Percentiles rank a stretch among this genome's conserved stretches.
Evolutionary conservation across 2,797 vertebrate species (phyloP).

Genomic region (Hemitrygon akajei): DNA sequence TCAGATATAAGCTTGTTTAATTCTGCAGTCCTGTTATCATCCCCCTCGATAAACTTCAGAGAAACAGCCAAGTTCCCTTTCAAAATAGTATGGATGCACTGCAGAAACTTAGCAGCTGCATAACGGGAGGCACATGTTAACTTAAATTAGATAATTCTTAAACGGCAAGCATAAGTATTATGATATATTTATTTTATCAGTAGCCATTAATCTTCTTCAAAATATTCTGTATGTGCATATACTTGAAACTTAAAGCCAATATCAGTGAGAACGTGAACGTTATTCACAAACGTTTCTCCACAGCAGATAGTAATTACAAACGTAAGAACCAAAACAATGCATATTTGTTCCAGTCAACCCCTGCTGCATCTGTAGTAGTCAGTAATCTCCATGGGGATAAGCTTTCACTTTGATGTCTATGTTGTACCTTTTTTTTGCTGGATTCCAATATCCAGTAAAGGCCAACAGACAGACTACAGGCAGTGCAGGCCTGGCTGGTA

Average conservation of each 20-base stretch:
- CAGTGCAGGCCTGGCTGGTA: constrained; percentile 63
- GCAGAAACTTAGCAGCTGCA: constrained; percentile 29
- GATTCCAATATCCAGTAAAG: constrained; percentile 37
- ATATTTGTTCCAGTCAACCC: constrained; percentile 38
- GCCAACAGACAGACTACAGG: constrained; percentile 44
- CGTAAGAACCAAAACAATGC: constrained; percentile 35
- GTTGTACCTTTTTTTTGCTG: constrained; percentile 51
- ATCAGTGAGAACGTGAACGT: constrained; percentile 13
- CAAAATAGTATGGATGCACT: neutral
- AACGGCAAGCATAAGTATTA: constrained; percentile 18
- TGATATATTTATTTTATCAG: constrained; percentile 25
- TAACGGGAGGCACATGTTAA: constrained; percentile 27
- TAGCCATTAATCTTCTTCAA: constrained; percentile 5
- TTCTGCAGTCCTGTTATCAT: neutral
- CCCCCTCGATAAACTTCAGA: constrained; percentile 21
- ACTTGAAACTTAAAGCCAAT: neutral
- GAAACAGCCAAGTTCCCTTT: neutral
- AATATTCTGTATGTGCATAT: neutral
- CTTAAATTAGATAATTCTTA: constrained; percentile 29
- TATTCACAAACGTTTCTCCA: constrained; percentile 22
- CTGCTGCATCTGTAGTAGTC: constrained; percentile 48
- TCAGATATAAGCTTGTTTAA: neutral
- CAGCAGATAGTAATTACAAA: constrained; percentile 38
- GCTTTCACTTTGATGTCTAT: constrained; percentile 61
- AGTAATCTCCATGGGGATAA: constrained; percentile 68